Evolutionary conservation across 2,113 vertebrate species (phyloP).

Genomic region (Pteruthius melanotis): DNA sequence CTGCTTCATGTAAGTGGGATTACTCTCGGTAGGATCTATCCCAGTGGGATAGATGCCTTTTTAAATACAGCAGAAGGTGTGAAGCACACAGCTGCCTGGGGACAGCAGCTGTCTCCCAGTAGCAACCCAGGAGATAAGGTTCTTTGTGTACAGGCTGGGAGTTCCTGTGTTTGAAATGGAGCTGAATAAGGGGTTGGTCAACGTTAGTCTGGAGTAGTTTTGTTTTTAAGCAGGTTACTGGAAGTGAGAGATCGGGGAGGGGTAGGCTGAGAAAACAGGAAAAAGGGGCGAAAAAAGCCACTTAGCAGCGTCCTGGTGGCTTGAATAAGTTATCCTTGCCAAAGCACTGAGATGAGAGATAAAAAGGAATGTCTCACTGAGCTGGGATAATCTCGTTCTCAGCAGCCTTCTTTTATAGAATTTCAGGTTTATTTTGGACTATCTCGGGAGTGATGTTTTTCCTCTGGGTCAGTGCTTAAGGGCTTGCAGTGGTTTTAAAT

Average conservation of each 20-base stretch:
- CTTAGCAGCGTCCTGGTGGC: neutral
- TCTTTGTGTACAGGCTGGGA: neutral
- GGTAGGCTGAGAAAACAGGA: neutral
- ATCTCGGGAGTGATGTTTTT: neutral
- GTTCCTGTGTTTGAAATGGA: neutral
- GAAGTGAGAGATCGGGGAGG: neutral
- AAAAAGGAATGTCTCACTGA: neutral
- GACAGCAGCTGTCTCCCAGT: neutral
- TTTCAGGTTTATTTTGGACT: constrained; percentile 17
- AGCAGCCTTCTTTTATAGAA: neutral
- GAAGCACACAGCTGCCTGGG: neutral
- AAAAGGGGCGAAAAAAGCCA: neutral
- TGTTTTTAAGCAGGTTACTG: neutral
- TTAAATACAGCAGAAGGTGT: neutral
- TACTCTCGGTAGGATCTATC: neutral
- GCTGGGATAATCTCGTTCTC: neutral
- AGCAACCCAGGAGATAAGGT: neutral
- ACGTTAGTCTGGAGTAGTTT: neutral
- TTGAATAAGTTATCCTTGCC: neutral
- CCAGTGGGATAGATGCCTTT: neutral
- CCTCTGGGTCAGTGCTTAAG: neutral
- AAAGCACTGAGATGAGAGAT: neutral
- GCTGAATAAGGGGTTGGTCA: neutral
- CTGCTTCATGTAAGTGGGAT: neutral
- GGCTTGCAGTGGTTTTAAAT: neutral